Percentiles rank a stretch among this genome's conserved stretches.
These are phyloP conservation scores for Neoniphon sammara DNA, from an alignment of 2,797 vertebrate genomes.

Conservation along the genomic window DNA sequence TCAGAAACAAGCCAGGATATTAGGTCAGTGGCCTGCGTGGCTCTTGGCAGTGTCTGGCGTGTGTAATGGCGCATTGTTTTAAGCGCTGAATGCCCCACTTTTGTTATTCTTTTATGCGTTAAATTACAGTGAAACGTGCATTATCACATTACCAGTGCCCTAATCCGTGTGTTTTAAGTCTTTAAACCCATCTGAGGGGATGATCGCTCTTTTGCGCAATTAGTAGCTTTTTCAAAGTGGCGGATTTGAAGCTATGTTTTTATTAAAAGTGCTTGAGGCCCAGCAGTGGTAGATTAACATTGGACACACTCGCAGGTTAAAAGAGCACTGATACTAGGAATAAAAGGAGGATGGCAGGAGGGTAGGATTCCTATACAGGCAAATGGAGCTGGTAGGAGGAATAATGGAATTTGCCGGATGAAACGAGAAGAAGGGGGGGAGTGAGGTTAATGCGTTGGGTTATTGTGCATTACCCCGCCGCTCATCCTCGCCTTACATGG, in stretches of 20 bases:
- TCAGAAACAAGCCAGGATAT: slow-evolving; percentile 49
- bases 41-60: slow-evolving; percentile 51
- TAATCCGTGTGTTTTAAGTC: slow-evolving; percentile 83
- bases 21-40: slow-evolving; percentile 62
- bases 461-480: slow-evolving; percentile 79
- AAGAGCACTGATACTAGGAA: slow-evolving; percentile 59
- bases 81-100: slow-evolving; percentile 78
- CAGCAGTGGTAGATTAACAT: slow-evolving; percentile 76
- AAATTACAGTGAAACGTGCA: slow-evolving; percentile 81
- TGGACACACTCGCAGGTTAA: slow-evolving; percentile 62
- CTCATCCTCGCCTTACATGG: slow-evolving; percentile 78
- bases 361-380: slow-evolving; percentile 62
- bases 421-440: slow-evolving; percentile 57
- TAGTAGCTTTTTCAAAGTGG: slow-evolving; percentile 82
- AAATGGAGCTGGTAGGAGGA: slow-evolving; percentile 70
- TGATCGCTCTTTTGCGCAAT: slow-evolving; percentile 85
- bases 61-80: slow-evolving; percentile 73
- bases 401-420: slow-evolving; percentile 84
- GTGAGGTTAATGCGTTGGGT: slow-evolving; percentile 79
- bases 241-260: slow-evolving; percentile 79
- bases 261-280: slow-evolving; percentile 79
- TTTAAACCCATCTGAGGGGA: slow-evolving; percentile 82
- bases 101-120: slow-evolving; percentile 71
- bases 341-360: slow-evolving; percentile 61
- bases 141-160: slow-evolving; percentile 82